Evolutionary conservation across 2,797 vertebrate genomes (phyloP).

Genomic region (Kryptopterus vitreolus): DNA sequence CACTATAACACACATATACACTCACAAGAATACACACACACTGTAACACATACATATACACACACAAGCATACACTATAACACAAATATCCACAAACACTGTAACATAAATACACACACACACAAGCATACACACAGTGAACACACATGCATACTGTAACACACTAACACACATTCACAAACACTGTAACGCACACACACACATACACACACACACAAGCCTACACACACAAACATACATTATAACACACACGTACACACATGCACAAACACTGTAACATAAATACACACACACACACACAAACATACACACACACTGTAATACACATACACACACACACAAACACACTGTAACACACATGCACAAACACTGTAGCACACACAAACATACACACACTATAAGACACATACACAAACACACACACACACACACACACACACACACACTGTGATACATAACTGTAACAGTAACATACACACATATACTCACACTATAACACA

Average conservation of each 20-base stretch:
- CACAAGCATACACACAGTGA: not conserved
- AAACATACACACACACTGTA: not conserved
- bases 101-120: conserved; percentile 1
- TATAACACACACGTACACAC: not conserved
- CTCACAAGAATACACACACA: not conserved
- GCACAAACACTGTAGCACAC: not conserved
- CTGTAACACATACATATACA: conserved; percentile 24
- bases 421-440: not conserved
- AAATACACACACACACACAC: conserved; percentile 9
- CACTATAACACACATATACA: not conserved
- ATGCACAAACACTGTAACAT: conserved; percentile 21
- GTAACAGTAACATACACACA: not conserved
- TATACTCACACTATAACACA: not conserved
- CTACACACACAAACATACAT: not conserved
- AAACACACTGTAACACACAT: not conserved
- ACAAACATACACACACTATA: not conserved
- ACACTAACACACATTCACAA: conserved; percentile 20
- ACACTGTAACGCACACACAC: conserved; percentile 15
- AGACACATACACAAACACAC: conserved; percentile 31
- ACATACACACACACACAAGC: not conserved
- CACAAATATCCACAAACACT: not conserved
- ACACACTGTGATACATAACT: conserved; percentile 2
- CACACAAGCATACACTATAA: conserved; percentile 9
- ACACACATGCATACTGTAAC: too few species aligned
- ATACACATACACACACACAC: conserved; percentile 3